A percentile compares a stretch with the other conserved stretches of the same genome.
These are phyloP conservation scores for Blera fallax DNA, from an alignment of 2,888 invertebrate species.

Conservation along the genomic window DNA sequence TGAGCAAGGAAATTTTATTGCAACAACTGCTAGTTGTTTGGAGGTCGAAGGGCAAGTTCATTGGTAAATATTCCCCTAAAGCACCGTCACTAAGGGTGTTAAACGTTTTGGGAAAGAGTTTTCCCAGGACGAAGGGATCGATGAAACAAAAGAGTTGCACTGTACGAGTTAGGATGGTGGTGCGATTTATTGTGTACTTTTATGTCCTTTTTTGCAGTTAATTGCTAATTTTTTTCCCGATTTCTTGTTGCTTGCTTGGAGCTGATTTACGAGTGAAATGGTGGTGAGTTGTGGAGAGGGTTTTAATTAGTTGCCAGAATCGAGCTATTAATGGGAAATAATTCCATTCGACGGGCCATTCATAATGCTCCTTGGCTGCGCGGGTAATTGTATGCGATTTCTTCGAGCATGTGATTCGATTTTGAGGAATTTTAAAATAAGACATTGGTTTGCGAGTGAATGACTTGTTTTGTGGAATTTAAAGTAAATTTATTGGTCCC, in stretches of 20 bases:
- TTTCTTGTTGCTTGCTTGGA: conserved; percentile 53
- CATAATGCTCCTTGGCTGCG: conserved; percentile 41
- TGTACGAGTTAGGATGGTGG: conserved; percentile 17
- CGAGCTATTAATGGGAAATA: conserved; percentile 70
- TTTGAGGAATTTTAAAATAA: conserved; percentile 20
- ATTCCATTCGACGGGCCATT: conserved; percentile 60
- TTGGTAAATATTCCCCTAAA: conserved; percentile 48
- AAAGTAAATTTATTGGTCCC: neutral
- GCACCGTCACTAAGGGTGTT: neutral
- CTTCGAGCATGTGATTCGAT: conserved; percentile 57
- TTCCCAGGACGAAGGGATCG: conserved; percentile 11
- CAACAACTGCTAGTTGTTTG: conserved; percentile 37
- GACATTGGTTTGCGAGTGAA: neutral
- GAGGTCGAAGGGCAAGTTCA: conserved; percentile 66
- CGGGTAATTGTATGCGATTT: conserved; percentile 43
- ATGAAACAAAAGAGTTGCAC: conserved; percentile 65
- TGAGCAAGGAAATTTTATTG: conserved; percentile 69
- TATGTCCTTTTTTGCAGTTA: conserved; percentile 65
- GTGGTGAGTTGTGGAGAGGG: conserved; percentile 50
- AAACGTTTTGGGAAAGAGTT: neutral
- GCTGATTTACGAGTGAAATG: conserved; percentile 57
- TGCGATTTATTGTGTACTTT: conserved; percentile 64
- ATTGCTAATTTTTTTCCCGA: conserved; percentile 68
- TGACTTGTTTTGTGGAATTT: conserved; percentile 52
- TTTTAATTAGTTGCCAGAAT: conserved; percentile 71